These are phyloP conservation scores for Gnathonemus longibarbis DNA, from an alignment of 2,113 vertebrate genomes.

Conservation along the genomic window DNA sequence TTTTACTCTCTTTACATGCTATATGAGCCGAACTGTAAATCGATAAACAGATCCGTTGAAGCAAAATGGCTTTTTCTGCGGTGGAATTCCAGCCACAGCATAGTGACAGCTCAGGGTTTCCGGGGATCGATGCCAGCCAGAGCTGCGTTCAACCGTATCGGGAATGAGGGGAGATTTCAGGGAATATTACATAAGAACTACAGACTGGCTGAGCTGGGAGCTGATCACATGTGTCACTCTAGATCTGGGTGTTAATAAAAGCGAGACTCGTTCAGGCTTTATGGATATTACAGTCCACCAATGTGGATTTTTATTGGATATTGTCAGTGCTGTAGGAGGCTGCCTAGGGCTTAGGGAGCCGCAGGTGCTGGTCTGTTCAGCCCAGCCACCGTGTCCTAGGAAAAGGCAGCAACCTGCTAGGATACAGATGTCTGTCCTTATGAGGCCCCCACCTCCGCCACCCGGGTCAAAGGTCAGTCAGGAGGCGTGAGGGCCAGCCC, in stretches of 20 bases:
- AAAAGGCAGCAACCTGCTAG: slow-evolving; percentile 29
- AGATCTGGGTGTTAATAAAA: neutral
- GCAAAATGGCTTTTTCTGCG: neutral
- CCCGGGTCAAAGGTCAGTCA: slow-evolving; percentile 39
- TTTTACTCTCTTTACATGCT: neutral
- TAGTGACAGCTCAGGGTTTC: neutral
- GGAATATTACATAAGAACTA: neutral
- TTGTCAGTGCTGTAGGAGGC: neutral
- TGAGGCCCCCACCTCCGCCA: slow-evolving; percentile 36
- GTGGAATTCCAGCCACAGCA: neutral
- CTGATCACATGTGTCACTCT: neutral
- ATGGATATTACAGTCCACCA: neutral
- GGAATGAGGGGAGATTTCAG: neutral
- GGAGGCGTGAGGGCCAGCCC: neutral
- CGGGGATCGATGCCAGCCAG: neutral
- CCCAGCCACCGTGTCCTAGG: neutral
- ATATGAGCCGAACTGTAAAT: neutral
- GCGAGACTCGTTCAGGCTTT: neutral
- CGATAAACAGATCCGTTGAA: neutral
- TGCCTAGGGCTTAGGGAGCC: neutral
- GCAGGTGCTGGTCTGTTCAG: slow-evolving; percentile 24
- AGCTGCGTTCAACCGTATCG: neutral
- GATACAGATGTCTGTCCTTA: slow-evolving; percentile 40
- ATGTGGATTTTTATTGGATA: neutral
- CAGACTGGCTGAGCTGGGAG: neutral